Conservation (phyloP, 2,113 vertebrate genomes). For the Lynx canadensis region DNA sequence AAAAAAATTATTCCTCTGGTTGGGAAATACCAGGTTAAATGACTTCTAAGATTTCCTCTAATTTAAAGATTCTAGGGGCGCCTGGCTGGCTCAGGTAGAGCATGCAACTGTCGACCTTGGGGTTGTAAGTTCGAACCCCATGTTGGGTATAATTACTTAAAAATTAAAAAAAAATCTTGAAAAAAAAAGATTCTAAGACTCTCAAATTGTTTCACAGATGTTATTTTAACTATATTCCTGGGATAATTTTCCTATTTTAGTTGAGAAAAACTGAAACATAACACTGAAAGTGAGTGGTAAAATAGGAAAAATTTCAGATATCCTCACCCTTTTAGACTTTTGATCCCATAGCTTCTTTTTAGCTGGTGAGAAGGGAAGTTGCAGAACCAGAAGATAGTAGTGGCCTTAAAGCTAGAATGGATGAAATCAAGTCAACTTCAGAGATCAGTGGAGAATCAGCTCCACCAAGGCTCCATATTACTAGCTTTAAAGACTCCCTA, state of each 20-base stretch:
- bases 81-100: not conserved
- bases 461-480: not conserved
- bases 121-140: not conserved
- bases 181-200: constrained; percentile 42
- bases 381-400: not conserved
- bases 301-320: constrained; percentile 40
- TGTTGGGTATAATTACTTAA: not conserved
- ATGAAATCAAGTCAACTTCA: not conserved
- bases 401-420: not conserved
- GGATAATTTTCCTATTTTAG: constrained; percentile 67
- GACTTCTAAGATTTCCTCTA: constrained; percentile 61
- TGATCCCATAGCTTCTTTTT: not conserved
- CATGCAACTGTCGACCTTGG: not conserved
- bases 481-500: not conserved
- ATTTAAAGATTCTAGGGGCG: constrained; percentile 44
- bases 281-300: constrained; percentile 45
- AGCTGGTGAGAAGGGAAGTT: not conserved
- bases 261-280: constrained; percentile 61
- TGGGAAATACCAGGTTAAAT: constrained; percentile 59
- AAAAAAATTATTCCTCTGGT: constrained; percentile 29
- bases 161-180: not conserved
- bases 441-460: not conserved
- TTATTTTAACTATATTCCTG: constrained; percentile 69
- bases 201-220: constrained; percentile 55
- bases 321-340: constrained; percentile 5